Percentiles rank a stretch among this genome's conserved stretches.
These are phyloP conservation scores for Eristalinus aeneus DNA, from an alignment of 2,888 invertebrate species.

Conservation along the genomic window DNA sequence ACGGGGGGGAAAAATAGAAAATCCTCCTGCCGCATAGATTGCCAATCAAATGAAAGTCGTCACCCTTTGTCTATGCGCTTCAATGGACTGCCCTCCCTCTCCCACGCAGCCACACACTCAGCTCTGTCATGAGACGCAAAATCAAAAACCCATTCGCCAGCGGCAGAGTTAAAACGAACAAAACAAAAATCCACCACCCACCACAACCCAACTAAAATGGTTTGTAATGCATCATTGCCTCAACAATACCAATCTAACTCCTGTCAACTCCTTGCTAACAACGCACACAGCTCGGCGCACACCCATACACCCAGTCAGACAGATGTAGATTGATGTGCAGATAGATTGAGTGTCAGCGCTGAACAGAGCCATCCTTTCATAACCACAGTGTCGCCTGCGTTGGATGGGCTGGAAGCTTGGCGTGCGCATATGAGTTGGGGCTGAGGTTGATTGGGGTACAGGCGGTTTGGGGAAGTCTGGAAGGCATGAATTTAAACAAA, in stretches of 20 bases:
- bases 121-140: slow-evolving; percentile 32
- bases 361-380: slow-evolving; percentile 53
- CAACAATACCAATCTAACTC: slow-evolving; percentile 66
- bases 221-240: slow-evolving; percentile 67
- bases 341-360: slow-evolving; percentile 25
- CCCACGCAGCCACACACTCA: not conserved
- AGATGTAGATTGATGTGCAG: slow-evolving; percentile 2
- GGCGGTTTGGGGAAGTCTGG: not conserved
- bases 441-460: not conserved
- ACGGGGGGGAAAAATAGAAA: not conserved
- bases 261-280: slow-evolving; percentile 64
- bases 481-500: too few relatives aligned
- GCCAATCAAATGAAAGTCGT: slow-evolving; percentile 66
- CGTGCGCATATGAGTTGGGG: not conserved
- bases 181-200: not conserved
- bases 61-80: slow-evolving; percentile 52
- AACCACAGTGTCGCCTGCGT: slow-evolving; percentile 22
- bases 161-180: slow-evolving; percentile 22
- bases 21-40: slow-evolving; percentile 30
- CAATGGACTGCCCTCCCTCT: slow-evolving; percentile 16
- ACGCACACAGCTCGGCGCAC: not conserved
- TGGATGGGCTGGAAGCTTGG: not conserved
- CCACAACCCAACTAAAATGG: slow-evolving; percentile 28
- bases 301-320: slow-evolving; percentile 23
- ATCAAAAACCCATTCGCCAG: slow-evolving; percentile 26